These are phyloP conservation scores for Callimorpha dominula DNA, from an alignment of 2,888 invertebrate genomes.

Conservation along the genomic window DNA sequence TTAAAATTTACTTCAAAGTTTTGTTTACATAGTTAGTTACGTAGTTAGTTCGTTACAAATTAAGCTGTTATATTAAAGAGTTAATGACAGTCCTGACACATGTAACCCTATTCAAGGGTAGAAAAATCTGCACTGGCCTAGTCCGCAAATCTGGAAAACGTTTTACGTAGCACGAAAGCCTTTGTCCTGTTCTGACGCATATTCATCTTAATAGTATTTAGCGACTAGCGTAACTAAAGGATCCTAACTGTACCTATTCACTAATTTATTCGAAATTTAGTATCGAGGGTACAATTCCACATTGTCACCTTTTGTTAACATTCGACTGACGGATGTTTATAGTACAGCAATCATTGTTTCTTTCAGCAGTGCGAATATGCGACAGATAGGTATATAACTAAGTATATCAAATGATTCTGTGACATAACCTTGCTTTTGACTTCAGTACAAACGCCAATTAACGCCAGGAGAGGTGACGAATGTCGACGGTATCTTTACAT, in stretches of 20 bases:
- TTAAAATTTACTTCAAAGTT: too few relatives aligned
- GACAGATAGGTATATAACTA: constrained; percentile 19
- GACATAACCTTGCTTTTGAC: constrained; percentile 31
- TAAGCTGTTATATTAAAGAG: too few relatives aligned
- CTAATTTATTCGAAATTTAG: background rate
- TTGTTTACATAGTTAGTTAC: too few relatives aligned
- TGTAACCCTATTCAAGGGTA: too few relatives aligned
- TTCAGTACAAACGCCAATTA: constrained; percentile 20
- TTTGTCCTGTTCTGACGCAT: background rate
- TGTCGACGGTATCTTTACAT: constrained; percentile 17
- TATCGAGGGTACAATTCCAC: constrained; percentile 14
- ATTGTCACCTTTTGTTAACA: constrained; percentile 18
- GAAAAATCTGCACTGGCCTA: too few relatives aligned
- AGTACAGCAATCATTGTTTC: constrained; percentile 58
- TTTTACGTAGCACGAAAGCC: too few relatives aligned
- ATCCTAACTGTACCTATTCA: background rate
- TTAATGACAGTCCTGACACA: too few relatives aligned
- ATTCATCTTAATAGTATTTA: background rate
- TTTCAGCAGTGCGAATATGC: constrained; percentile 52
- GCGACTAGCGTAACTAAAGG: background rate
- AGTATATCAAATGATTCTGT: constrained; percentile 36
- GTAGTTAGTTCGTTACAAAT: too few relatives aligned
- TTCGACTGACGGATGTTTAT: constrained; percentile 56
- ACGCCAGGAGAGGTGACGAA: constrained; percentile 19
- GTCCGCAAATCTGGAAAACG: too few relatives aligned